These are phyloP conservation scores for Agrilus biguttatus DNA, from an alignment of 2,888 invertebrate genomes.

Conservation along the genomic window DNA sequence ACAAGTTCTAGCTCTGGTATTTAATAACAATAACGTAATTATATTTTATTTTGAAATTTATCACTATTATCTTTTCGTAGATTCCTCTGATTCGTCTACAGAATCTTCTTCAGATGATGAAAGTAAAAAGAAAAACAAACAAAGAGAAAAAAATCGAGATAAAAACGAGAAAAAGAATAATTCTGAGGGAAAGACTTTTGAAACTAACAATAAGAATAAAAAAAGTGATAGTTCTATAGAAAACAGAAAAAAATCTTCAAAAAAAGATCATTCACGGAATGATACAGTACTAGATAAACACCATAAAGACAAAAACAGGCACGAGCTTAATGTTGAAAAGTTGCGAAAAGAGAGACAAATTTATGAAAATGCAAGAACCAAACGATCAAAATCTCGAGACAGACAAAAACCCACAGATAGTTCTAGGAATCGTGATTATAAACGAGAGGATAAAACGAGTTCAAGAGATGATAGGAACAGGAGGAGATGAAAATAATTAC, in stretches of 20 bases:
- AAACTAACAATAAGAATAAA: not conserved
- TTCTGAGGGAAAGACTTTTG: not conserved
- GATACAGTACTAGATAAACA: not conserved
- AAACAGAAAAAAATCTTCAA: conserved; percentile 1
- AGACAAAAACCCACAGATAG: not conserved
- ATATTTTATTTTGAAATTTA: not conserved
- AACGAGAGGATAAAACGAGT: conserved; percentile 6
- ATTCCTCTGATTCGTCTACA: conserved; percentile 4
- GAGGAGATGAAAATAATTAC: conserved; percentile 2
- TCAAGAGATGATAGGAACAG: conserved; percentile 5
- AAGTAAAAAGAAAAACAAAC: conserved; percentile 9
- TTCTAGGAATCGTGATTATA: not conserved
- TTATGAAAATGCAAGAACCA: not conserved
- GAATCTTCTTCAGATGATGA: conserved; percentile 7
- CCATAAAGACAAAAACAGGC: not conserved
- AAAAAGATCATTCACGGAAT: not conserved
- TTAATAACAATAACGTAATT: not conserved
- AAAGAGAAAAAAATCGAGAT: not conserved
- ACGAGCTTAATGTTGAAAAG: not conserved
- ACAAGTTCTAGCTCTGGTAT: conserved; percentile 17
- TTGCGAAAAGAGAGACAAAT: conserved; percentile 1
- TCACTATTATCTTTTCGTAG: not conserved
- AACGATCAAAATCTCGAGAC: not conserved
- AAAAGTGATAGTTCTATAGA: conserved; percentile 1
- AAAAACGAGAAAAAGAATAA: not conserved